These are phyloP conservation scores for Eucidaris tribuloides DNA, from an alignment of 35 echinoderm and acorn worm genomes.

Conservation along the genomic window DNA sequence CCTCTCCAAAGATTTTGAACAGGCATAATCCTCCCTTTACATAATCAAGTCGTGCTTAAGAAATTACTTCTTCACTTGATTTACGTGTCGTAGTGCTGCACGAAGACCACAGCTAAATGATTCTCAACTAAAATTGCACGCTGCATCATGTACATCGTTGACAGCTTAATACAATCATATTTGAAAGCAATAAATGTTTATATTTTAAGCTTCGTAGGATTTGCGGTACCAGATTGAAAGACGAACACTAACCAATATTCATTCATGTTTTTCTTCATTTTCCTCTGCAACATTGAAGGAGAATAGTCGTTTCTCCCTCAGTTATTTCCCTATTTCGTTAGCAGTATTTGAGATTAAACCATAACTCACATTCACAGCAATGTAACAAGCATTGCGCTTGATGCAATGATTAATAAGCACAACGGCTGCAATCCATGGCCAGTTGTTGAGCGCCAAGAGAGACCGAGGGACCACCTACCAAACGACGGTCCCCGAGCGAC, in stretches of 20 bases:
- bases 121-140: too few relatives aligned
- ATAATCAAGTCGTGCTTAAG: background rate
- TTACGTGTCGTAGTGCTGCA: too few relatives aligned
- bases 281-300: background rate
- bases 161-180: constrained; percentile 16
- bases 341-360: too few relatives aligned
- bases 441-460: too few relatives aligned
- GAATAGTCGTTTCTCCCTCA: constrained; percentile 7
- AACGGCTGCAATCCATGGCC: too few relatives aligned
- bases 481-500: too few relatives aligned
- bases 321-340: too few relatives aligned
- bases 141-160: background rate
- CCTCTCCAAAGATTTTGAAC: background rate
- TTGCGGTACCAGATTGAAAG: background rate
- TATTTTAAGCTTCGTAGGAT: constrained; percentile 14
- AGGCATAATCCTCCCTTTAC: background rate
- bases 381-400: too few relatives aligned
- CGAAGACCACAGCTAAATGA: too few relatives aligned
- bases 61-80: background rate
- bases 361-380: too few relatives aligned
- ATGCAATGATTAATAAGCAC: too few relatives aligned
- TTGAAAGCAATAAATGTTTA: constrained; percentile 26
- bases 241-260: background rate
- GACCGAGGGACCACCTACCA: too few relatives aligned
- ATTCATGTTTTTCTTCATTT: background rate